These are phyloP conservation scores for Aspidapion aeneum DNA, from an alignment of 2,888 invertebrate genomes.

Conservation along the genomic window DNA sequence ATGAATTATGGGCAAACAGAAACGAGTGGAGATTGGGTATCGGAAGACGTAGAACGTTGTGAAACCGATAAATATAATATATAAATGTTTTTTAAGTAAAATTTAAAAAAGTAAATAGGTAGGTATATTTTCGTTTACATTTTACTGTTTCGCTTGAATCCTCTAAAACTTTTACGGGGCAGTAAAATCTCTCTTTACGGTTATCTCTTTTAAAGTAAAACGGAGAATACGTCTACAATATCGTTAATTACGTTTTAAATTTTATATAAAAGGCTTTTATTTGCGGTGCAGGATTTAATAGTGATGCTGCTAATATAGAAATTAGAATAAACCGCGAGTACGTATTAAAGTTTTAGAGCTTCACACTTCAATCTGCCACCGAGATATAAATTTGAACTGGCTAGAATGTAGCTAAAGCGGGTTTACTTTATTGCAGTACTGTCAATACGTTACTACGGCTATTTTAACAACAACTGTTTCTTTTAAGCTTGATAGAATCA, in stretches of 20 bases:
- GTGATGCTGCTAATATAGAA: neutral
- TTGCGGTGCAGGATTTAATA: neutral
- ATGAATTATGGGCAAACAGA: too few relatives aligned
- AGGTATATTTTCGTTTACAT: too few relatives aligned
- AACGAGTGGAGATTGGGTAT: too few relatives aligned
- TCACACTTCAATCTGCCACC: neutral
- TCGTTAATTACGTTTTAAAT: constrained; percentile 14
- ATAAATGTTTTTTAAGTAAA: too few relatives aligned
- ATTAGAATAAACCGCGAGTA: neutral
- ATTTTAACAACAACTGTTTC: too few relatives aligned
- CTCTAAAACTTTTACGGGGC: neutral
- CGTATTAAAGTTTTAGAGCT: neutral
- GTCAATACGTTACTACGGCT: too few relatives aligned
- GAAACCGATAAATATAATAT: too few relatives aligned
- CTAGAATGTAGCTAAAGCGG: neutral
- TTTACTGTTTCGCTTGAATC: too few relatives aligned
- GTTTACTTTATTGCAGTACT: neutral
- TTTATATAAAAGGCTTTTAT: constrained; percentile 7
- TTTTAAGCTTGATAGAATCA: too few relatives aligned
- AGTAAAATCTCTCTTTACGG: neutral
- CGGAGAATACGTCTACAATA: constrained; percentile 7
- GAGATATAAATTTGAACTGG: neutral
- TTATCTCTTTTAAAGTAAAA: neutral
- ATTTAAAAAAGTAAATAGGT: too few relatives aligned
- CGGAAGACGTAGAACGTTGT: too few relatives aligned